Evolutionary conservation across 1,140 invertebrate genomes (phyloP).

Genomic region (Cryptotermes secundus): DNA sequence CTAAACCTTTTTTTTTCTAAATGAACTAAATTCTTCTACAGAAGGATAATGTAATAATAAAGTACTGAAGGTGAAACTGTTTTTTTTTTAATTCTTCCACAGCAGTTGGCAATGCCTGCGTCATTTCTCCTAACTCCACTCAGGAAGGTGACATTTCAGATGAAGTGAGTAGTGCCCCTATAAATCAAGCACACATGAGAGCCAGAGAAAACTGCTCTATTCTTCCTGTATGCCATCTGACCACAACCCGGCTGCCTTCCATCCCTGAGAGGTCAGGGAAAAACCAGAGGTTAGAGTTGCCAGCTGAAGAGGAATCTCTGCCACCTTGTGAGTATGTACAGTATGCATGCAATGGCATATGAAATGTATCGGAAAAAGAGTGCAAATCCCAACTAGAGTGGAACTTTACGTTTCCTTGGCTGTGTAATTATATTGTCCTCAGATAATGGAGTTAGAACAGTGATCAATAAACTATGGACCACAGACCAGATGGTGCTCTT

Average conservation of each 20-base stretch:
- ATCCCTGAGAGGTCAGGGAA: constrained; percentile 67
- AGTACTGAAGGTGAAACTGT: no score
- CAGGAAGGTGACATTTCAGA: neutral
- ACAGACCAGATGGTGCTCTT: no score
- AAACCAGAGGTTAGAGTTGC: constrained; percentile 61
- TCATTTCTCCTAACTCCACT: neutral
- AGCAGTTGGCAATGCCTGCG: neutral
- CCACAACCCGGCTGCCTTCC: constrained; percentile 75
- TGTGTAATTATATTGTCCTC: no score
- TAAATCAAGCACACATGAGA: neutral
- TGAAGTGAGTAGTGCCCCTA: neutral
- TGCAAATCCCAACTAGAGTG: no score
- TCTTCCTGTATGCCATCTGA: constrained; percentile 68
- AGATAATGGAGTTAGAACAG: no score
- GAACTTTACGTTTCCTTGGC: no score
- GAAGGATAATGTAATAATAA: no score
- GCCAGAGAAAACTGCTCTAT: constrained; percentile 17
- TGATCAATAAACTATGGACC: no score
- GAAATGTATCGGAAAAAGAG: no score
- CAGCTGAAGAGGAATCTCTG: constrained; percentile 74
- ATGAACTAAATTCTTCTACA: no score
- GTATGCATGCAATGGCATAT: no score
- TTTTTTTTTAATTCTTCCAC: neutral
- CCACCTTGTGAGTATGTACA: constrained; percentile 67
- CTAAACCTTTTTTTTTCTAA: no score